These are phyloP conservation scores for Fissipunctia ypsillon DNA, from an alignment of 2,888 invertebrate species.

Conservation along the genomic window DNA sequence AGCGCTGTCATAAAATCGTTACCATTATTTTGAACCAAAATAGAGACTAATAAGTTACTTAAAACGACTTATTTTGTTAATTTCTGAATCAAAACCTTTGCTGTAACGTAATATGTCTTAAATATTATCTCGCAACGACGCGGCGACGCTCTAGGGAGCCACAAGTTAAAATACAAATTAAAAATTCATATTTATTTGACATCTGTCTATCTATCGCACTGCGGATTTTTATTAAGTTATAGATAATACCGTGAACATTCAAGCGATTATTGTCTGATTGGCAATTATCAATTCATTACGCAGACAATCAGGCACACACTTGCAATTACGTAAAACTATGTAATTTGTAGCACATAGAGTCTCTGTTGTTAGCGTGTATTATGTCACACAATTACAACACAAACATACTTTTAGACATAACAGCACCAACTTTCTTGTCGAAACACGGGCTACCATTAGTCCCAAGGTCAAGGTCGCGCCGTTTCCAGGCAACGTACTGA, in stretches of 20 bases:
- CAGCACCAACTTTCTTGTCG: conserved; percentile 56
- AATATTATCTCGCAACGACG: conserved; percentile 15
- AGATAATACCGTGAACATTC: not conserved
- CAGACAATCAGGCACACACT: not conserved
- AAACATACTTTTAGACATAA: conserved; percentile 48
- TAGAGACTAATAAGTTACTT: conserved; percentile 1
- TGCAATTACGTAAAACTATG: not conserved
- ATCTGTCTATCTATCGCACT: not conserved
- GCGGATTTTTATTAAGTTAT: conserved; percentile 16
- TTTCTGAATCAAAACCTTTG: conserved; percentile 1
- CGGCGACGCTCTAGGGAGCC: conserved; percentile 8
- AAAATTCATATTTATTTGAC: conserved; percentile 31
- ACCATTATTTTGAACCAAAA: not conserved
- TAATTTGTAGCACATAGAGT: conserved; percentile 3
- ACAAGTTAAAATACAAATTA: conserved; percentile 26
- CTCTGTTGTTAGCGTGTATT: conserved; percentile 21
- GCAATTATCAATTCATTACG: conserved; percentile 4
- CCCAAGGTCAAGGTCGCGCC: conserved; percentile 67
- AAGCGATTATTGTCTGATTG: not conserved
- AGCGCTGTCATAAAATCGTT: not conserved
- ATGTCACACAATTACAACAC: conserved; percentile 31
- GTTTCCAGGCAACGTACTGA: conserved; percentile 71
- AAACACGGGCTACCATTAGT: conserved; percentile 60
- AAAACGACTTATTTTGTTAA: not conserved
- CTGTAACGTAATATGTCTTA: not conserved